phyloP scores from a whole-genome alignment of 2,888 invertebrate species.

The Hirtodrosophila cameraria region DNA sequence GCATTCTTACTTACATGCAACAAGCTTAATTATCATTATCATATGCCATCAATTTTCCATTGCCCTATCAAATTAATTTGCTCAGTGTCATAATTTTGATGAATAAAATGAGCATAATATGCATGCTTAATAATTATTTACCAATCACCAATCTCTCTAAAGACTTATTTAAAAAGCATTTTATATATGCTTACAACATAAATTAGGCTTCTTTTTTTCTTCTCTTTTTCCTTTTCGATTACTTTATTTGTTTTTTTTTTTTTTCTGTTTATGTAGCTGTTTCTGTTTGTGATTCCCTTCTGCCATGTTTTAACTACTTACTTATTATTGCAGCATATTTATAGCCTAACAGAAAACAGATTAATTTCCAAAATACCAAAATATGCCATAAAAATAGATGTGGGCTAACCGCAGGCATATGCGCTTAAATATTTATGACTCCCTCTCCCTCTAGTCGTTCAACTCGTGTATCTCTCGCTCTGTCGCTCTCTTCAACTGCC shows the following conservation, averaged over 20 bases:
- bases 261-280: no score
- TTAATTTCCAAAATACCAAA: constrained; percentile 43
- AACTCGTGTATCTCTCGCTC: background rate
- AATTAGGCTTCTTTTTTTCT: background rate
- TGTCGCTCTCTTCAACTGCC: background rate
- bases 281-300: no score
- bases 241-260: constrained; percentile 4
- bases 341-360: constrained; percentile 30
- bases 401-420: constrained; percentile 10
- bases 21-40: no score
- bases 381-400: constrained; percentile 36
- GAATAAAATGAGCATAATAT: no score
- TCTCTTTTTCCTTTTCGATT: background rate
- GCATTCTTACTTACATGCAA: no score
- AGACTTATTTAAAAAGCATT: constrained; percentile 1
- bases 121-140: no score
- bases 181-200: background rate
- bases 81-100: no score
- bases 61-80: no score
- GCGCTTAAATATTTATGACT: constrained; percentile 44
- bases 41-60: no score
- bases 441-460: background rate
- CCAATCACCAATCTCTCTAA: no score
- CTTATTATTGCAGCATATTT: constrained; percentile 34
- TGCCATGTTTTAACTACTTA: constrained; percentile 11